Evolutionary conservation across 2,797 vertebrate genomes (phyloP), one percentile per base, ranked within the genome.

Genomic region (Melanotaenia pygmaea): DNA sequence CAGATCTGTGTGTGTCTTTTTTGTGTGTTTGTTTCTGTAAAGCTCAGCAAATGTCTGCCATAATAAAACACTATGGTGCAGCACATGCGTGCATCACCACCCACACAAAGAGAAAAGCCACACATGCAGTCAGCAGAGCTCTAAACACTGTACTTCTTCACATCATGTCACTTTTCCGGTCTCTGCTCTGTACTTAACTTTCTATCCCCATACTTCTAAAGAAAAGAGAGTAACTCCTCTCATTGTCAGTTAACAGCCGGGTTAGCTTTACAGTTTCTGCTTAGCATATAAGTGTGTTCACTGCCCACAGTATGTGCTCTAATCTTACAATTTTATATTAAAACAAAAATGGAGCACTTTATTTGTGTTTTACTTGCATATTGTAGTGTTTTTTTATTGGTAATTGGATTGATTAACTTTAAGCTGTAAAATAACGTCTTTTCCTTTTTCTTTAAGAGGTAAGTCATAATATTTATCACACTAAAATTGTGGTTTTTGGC

Each of bases 1-100:
- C 60, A 51, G 61, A 59, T 37, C 47, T 4, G 14, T 5, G 5
- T 64, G 80, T 72, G 67, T 38, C 26, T 56, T 67, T 65, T 75
- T 72, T 78, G 73, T 67, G 45, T 74, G 81, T 87, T 83, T 85
- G 81, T 92, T 88, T 90, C 74, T 11, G 38, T 76, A 38, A 77
- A 75, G 76, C 89, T 91, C 88, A 82, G 87, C 73, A 90, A 89
- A 90, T 88, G 83, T 87, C 62, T 54, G 74, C 70, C 57, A 67
- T 61, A 76, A 83, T 90, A 81, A 90, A 92, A 91, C 88, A 80
- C 81, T 66, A 59, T 30, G 80, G 83, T 87, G 84, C 76, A 84
- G 85, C 59, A 54, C 61, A 61, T 64, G 54, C 16, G 64, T 69
- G 78, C 64, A 37, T 57, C 53, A 4, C 51, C 83, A 59, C 70